phyloP scores from a whole-genome alignment of 2,888 invertebrate species.

The Melanchra persicariae region DNA sequence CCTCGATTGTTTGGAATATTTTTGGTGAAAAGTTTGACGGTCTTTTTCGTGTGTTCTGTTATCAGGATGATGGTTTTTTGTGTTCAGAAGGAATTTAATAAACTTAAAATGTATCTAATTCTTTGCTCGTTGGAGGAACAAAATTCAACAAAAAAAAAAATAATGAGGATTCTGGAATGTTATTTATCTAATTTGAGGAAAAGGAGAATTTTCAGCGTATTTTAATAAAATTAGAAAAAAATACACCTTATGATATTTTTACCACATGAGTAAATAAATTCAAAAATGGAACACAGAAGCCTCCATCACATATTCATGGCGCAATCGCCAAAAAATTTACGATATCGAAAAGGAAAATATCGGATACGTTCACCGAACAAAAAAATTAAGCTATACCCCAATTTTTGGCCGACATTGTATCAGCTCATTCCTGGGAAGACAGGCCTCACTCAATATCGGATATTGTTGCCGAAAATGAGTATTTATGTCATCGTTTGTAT shows the following conservation, averaged over 20 bases:
- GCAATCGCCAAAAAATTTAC: constrained; percentile 66
- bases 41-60: constrained; percentile 11
- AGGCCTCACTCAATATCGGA: constrained; percentile 91
- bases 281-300: constrained; percentile 51
- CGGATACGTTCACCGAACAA: constrained; percentile 66
- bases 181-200: background rate
- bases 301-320: constrained; percentile 67
- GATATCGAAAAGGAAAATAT: constrained; percentile 68
- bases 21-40: constrained; percentile 18
- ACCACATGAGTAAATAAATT: constrained; percentile 56
- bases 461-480: constrained; percentile 90
- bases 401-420: constrained; percentile 72
- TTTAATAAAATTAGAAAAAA: constrained; percentile 11
- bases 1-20: constrained; percentile 37
- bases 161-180: background rate
- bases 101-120: background rate
- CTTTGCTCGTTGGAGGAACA: background rate
- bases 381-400: constrained; percentile 69
- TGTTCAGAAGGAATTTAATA: constrained; percentile 17
- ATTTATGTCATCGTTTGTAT: constrained; percentile 90
- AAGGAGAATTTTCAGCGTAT: background rate
- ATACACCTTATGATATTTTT: constrained; percentile 23
- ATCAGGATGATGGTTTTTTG: background rate
- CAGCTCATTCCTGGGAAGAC: constrained; percentile 80
- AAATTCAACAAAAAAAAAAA: constrained; percentile 7